Evolutionary conservation across 2,888 invertebrate species (phyloP).

Genomic region (Cyclophora albipunctata): DNA sequence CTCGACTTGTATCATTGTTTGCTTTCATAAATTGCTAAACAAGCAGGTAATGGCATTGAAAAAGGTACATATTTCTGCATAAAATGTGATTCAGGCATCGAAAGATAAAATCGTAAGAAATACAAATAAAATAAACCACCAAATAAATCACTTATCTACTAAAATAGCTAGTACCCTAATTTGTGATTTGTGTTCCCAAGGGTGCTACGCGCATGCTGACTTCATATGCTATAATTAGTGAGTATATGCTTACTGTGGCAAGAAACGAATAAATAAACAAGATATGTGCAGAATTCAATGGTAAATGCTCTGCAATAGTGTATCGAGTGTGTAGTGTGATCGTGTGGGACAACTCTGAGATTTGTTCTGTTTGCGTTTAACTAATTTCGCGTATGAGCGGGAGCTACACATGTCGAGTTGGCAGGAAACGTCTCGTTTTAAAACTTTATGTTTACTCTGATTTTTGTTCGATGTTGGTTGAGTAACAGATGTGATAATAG

Average conservation of each 20-base stretch:
- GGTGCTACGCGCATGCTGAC: conserved; percentile 60
- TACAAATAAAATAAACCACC: conserved; percentile 31
- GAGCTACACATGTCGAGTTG: conserved; percentile 13
- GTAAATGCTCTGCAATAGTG: conserved; percentile 39
- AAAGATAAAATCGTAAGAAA: conserved; percentile 30
- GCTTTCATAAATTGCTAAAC: conserved; percentile 35
- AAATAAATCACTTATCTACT: conserved; percentile 40
- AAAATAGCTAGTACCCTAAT: conserved; percentile 26
- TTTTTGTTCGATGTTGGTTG: conserved; percentile 11
- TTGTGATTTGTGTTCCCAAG: conserved; percentile 49
- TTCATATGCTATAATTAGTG: conserved; percentile 57
- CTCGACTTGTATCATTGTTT: conserved; percentile 32
- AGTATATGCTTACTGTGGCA: conserved; percentile 43
- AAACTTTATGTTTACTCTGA: conserved; percentile 13
- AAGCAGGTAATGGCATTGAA: conserved; percentile 45
- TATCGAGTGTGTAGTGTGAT: conserved; percentile 1
- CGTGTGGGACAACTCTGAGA: conserved; percentile 22
- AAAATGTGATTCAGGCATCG: conserved; percentile 31
- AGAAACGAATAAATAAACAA: conserved; percentile 48
- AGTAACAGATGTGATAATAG: neutral
- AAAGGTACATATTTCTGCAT: conserved; percentile 16
- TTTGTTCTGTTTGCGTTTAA: conserved; percentile 14
- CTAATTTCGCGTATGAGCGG: conserved; percentile 12
- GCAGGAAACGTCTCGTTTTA: conserved; percentile 14
- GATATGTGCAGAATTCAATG: conserved; percentile 39